phyloP scores from a whole-genome alignment of 2,113 vertebrate genomes.

The Nasalis larvatus region DNA sequence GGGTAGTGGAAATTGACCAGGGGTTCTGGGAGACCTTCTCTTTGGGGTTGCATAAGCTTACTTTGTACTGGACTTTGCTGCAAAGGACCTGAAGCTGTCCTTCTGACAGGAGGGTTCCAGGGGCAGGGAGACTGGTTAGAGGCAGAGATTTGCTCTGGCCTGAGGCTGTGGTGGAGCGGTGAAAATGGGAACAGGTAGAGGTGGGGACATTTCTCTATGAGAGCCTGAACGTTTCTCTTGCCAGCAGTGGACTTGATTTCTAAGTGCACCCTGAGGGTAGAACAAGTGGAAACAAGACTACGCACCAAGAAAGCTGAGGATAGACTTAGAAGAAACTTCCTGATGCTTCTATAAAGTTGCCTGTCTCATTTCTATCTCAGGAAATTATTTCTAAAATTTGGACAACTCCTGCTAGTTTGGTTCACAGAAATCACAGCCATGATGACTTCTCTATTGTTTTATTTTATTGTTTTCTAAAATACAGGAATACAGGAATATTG shows the following conservation, averaged over 20 bases:
- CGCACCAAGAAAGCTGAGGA: background rate
- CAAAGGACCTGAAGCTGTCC: background rate
- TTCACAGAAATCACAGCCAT: background rate
- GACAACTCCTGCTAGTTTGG: background rate
- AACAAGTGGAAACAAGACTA: background rate
- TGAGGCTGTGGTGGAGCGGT: rapidly evolving
- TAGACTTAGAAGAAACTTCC: background rate
- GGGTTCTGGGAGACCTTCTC: background rate
- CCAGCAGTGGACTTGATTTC: background rate
- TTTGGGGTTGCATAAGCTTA: background rate
- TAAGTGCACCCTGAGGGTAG: background rate
- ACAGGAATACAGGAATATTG: background rate
- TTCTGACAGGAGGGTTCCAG: background rate
- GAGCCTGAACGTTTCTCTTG: background rate
- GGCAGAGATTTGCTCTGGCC: background rate
- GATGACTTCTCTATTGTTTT: background rate
- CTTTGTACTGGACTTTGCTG: background rate
- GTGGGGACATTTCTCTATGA: background rate
- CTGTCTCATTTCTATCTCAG: background rate
- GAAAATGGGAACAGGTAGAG: background rate
- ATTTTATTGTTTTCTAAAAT: constrained; percentile 11
- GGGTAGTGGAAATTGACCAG: background rate
- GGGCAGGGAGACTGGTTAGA: background rate
- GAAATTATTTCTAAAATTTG: background rate
- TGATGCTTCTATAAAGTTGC: background rate